phyloP scores from a whole-genome alignment of 2,113 vertebrate species.

The Cranoglanis bouderius region DNA sequence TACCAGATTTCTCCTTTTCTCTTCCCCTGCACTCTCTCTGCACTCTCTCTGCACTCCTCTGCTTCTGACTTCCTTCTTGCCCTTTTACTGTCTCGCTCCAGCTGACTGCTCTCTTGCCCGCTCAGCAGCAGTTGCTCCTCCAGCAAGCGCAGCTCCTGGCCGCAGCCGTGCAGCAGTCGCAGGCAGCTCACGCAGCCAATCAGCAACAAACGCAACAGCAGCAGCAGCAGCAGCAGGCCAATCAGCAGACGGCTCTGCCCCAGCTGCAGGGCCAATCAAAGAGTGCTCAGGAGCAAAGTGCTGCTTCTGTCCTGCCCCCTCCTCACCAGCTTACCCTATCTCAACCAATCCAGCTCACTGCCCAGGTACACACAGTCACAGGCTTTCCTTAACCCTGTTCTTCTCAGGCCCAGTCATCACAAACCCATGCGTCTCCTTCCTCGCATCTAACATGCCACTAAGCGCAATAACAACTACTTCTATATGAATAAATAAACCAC shows the following conservation, averaged over 20 bases:
- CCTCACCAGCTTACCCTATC: constrained; percentile 86
- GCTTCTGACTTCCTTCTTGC: not conserved
- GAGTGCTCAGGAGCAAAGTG: constrained; percentile 74
- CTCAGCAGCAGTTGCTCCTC: constrained; percentile 88
- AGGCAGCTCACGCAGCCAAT: constrained; percentile 73
- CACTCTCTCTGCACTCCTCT: not conserved
- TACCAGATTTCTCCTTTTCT: not conserved
- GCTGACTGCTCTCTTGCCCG: constrained; percentile 87
- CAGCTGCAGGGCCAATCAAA: constrained; percentile 74
- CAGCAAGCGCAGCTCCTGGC: constrained; percentile 91
- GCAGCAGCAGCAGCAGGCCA: constrained; percentile 59
- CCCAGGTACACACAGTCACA: constrained; percentile 81
- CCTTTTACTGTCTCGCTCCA: constrained; percentile 53
- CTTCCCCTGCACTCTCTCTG: not conserved
- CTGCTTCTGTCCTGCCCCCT: constrained; percentile 78
- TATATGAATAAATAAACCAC: not conserved
- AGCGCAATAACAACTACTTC: not conserved
- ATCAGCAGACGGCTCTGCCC: constrained; percentile 67
- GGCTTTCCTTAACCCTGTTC: constrained; percentile 13
- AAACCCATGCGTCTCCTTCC: not conserved
- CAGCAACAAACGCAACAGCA: constrained; percentile 73
- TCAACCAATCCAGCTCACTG: constrained; percentile 92
- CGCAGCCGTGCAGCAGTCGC: constrained; percentile 81
- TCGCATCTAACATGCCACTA: not conserved
- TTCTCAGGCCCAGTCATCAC: not conserved